Conservation (phyloP, 2,888 invertebrate genomes). For the Dermolepida albohirtum region DNA sequence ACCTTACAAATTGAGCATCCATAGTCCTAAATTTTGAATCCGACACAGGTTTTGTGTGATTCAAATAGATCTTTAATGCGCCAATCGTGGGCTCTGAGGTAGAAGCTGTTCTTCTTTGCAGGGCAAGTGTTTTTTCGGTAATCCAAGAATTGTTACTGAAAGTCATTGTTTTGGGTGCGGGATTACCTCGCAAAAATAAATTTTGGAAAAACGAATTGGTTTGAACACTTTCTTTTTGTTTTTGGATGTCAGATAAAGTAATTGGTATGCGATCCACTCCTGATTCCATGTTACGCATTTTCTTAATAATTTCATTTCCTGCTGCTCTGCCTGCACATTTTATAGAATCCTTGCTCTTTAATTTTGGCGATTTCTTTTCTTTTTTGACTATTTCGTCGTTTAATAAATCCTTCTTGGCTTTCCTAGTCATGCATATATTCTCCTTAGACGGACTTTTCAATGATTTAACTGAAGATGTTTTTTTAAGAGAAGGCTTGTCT, state of each 20-base stretch:
- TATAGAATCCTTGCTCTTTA: constrained; percentile 10
- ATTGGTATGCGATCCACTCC: constrained; percentile 36
- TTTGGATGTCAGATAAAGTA: constrained; percentile 67
- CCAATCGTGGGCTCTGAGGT: constrained; percentile 66
- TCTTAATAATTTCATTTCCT: constrained; percentile 52
- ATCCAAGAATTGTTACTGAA: constrained; percentile 70
- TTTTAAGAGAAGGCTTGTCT: constrained; percentile 3
- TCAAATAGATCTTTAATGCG: constrained; percentile 73
- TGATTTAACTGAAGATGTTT: constrained; percentile 4
- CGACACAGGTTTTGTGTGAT: constrained; percentile 77
- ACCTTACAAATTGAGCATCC: constrained; percentile 68
- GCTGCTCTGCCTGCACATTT: constrained; percentile 57
- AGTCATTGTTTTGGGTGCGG: constrained; percentile 48
- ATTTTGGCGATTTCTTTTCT: constrained; percentile 48
- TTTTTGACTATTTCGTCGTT: constrained; percentile 59
- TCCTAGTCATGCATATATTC: constrained; percentile 54
- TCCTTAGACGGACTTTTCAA: constrained; percentile 40
- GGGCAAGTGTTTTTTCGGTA: constrained; percentile 76
- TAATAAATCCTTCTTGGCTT: constrained; percentile 60
- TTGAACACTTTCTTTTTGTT: constrained; percentile 71
- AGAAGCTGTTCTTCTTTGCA: constrained; percentile 65
- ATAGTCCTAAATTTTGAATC: constrained; percentile 78
- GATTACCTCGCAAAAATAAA: constrained; percentile 72
- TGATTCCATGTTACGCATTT: constrained; percentile 51
- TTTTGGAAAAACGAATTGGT: constrained; percentile 79